Conservation (phyloP, 2,888 invertebrate species). For the Phrixothrix hirtus region DNA sequence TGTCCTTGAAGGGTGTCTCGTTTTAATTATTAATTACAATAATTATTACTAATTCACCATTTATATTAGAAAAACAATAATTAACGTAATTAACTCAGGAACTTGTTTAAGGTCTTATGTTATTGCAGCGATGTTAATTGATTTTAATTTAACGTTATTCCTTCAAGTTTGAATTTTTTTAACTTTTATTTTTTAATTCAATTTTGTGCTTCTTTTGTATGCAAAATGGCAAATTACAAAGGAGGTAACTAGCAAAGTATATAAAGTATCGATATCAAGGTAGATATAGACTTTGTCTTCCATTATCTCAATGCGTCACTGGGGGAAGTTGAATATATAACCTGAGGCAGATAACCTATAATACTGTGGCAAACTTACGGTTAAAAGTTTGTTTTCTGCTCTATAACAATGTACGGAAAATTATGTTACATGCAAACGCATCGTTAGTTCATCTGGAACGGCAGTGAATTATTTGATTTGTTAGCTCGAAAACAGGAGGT, state of each 20-base stretch:
- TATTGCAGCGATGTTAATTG: no score
- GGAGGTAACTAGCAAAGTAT: slow-evolving; percentile 11
- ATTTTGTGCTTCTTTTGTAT: background rate
- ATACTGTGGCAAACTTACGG: slow-evolving; percentile 13
- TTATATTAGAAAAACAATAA: no score
- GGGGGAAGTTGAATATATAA: slow-evolving; percentile 24
- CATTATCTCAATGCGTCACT: slow-evolving; percentile 20
- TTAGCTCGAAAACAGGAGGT: slow-evolving; percentile 4
- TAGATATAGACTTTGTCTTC: slow-evolving; percentile 19
- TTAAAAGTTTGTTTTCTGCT: slow-evolving; percentile 12
- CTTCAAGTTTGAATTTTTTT: no score
- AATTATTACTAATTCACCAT: no score
- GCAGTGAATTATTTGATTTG: slow-evolving; percentile 12
- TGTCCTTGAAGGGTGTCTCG: no score
- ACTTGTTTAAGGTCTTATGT: no score
- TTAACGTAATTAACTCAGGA: no score
- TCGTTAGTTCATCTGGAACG: slow-evolving; percentile 6
- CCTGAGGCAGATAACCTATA: slow-evolving; percentile 23
- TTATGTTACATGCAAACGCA: slow-evolving; percentile 17
- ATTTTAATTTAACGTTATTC: no score
- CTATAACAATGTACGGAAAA: slow-evolving; percentile 12
- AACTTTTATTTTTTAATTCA: no score
- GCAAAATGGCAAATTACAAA: slow-evolving; percentile 11
- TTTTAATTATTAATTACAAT: no score
- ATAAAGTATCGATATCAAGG: slow-evolving; percentile 24